phyloP scores from a whole-genome alignment of 2,113 vertebrate species.

The Actenoides hombroni region DNA sequence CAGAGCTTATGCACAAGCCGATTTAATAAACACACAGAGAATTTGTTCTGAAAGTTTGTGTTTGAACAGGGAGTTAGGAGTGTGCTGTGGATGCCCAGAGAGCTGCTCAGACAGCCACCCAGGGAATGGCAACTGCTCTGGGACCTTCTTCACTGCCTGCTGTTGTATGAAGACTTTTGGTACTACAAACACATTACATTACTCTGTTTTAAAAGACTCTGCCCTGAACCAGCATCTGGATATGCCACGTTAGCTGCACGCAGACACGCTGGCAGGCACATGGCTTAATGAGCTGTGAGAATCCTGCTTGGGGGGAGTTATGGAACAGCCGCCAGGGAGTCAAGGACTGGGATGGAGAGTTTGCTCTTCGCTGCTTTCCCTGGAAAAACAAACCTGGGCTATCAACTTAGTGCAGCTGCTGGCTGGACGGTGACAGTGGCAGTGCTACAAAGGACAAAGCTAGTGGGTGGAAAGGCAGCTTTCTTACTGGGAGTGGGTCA shows the following conservation, averaged over 20 bases:
- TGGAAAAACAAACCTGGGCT: not conserved
- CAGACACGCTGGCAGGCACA: rapidly evolving
- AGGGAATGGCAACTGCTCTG: rapidly evolving
- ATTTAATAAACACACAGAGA: not conserved
- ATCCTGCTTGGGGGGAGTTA: not conserved
- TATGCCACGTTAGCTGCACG: not conserved
- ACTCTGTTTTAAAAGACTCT: not conserved
- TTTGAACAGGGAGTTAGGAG: not conserved
- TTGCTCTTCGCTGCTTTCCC: not conserved
- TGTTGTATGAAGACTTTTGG: not conserved
- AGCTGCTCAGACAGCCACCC: not conserved
- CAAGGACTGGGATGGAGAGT: not conserved
- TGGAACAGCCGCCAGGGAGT: not conserved
- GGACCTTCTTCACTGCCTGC: not conserved
- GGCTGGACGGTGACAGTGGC: not conserved
- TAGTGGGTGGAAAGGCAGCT: not conserved
- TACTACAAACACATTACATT: too few species aligned
- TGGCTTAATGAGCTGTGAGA: not conserved
- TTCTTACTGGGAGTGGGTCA: not conserved
- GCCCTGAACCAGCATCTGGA: not conserved
- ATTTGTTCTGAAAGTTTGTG: too few species aligned
- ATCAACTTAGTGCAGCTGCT: not conserved
- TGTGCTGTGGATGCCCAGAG: not conserved
- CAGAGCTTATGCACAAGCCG: not conserved
- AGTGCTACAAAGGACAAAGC: not conserved